Evolutionary conservation across 2,888 invertebrate genomes (phyloP).

Genomic region (Oxyscelio sp.): DNA sequence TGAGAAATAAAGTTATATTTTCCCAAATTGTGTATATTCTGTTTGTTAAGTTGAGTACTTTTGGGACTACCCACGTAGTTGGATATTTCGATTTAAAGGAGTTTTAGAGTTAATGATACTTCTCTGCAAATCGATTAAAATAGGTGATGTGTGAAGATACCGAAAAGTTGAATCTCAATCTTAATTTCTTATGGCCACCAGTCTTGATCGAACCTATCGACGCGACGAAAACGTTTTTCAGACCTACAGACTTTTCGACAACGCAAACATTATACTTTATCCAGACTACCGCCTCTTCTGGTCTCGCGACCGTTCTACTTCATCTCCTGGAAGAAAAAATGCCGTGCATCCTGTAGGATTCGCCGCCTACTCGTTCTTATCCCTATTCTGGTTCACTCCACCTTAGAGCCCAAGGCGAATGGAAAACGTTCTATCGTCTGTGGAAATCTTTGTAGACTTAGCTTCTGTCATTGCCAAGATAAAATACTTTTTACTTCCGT

Average conservation of each 20-base stretch:
- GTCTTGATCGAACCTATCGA: slow-evolving; percentile 51
- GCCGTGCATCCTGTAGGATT: slow-evolving; percentile 72
- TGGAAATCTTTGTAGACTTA: slow-evolving; percentile 75
- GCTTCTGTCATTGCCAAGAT: slow-evolving; percentile 69
- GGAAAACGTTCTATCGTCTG: slow-evolving; percentile 80
- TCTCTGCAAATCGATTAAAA: slow-evolving; percentile 19
- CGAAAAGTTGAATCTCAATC: slow-evolving; percentile 25
- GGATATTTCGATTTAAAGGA: background rate
- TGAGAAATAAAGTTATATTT: too few relatives aligned
- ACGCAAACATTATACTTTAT: slow-evolving; percentile 66
- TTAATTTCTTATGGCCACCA: slow-evolving; percentile 31
- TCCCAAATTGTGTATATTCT: too few relatives aligned
- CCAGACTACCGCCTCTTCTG: slow-evolving; percentile 63
- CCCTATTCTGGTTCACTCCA: slow-evolving; percentile 71
- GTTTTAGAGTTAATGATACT: background rate
- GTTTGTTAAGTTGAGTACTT: too few relatives aligned
- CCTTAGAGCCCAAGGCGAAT: slow-evolving; percentile 71
- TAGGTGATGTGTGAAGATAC: slow-evolving; percentile 9
- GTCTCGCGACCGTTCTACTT: slow-evolving; percentile 73
- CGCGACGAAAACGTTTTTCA: slow-evolving; percentile 61
- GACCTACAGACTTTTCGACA: slow-evolving; percentile 44
- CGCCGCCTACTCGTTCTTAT: slow-evolving; percentile 73
- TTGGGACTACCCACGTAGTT: background rate
- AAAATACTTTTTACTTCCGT: slow-evolving; percentile 64
- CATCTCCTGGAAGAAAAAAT: slow-evolving; percentile 72